Evolutionary conservation across 2,797 vertebrate genomes (phyloP).

Genomic region (Simalia tracyae): DNA sequence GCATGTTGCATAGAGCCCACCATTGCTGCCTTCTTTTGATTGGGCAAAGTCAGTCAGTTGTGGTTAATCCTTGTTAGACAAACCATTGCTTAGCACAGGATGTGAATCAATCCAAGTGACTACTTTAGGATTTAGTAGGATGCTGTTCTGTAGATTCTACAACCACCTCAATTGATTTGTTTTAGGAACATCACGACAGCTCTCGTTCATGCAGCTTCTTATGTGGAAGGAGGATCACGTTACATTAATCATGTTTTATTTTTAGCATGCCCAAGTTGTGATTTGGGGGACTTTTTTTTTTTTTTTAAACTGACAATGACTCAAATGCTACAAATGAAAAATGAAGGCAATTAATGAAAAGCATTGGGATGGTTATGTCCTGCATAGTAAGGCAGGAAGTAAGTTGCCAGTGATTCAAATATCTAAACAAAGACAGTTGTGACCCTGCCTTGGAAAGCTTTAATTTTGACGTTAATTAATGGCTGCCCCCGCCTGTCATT

Average conservation of each 20-base stretch:
- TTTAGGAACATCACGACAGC: background rate
- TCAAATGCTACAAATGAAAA: slow-evolving; percentile 87
- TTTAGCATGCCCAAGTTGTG: slow-evolving; percentile 75
- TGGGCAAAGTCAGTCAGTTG: background rate
- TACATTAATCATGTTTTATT: slow-evolving; percentile 83
- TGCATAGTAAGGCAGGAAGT: slow-evolving; percentile 64
- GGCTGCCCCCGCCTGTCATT: slow-evolving; percentile 63
- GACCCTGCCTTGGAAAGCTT: slow-evolving; percentile 70
- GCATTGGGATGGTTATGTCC: slow-evolving; percentile 51
- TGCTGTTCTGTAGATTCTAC: background rate
- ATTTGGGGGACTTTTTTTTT: slow-evolving; percentile 79
- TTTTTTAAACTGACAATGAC: slow-evolving; percentile 81
- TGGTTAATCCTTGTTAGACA: background rate
- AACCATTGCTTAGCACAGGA: background rate
- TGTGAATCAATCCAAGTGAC: background rate
- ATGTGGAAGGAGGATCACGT: slow-evolving; percentile 70
- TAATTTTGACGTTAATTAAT: slow-evolving; percentile 74
- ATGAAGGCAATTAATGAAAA: slow-evolving; percentile 91
- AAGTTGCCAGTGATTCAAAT: slow-evolving; percentile 68
- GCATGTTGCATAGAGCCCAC: background rate
- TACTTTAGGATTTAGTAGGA: slow-evolving; percentile 1
- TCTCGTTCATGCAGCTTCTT: slow-evolving; percentile 52
- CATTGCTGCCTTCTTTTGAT: background rate
- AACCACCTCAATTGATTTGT: background rate
- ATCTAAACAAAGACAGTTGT: slow-evolving; percentile 74